Evolutionary conservation across 1,140 invertebrate genomes (phyloP).

Genomic region (Liolophura sinensis): DNA sequence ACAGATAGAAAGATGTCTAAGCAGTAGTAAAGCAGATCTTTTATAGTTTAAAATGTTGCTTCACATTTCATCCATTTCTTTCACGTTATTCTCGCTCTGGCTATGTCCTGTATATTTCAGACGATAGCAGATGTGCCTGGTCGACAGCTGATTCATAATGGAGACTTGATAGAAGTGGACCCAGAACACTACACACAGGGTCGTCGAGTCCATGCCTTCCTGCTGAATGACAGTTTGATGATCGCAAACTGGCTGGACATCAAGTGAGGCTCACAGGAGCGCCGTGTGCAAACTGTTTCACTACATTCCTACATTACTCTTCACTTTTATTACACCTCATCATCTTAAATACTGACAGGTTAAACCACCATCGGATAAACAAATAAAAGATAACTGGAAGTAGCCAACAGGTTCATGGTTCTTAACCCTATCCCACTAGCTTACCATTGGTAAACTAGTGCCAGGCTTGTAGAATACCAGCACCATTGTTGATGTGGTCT

Average conservation of each 20-base stretch:
- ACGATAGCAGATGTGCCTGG: conserved; percentile 72
- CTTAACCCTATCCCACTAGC: too few species aligned
- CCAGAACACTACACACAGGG: conserved; percentile 81
- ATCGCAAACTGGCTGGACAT: conserved; percentile 76
- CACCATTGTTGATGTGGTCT: too few species aligned
- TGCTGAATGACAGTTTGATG: conserved; percentile 86
- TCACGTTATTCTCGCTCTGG: conserved; percentile 4
- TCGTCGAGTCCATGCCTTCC: conserved; percentile 87
- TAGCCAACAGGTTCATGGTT: too few species aligned
- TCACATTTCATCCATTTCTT: neutral
- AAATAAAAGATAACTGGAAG: too few species aligned
- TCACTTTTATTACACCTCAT: neutral
- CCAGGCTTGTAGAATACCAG: too few species aligned
- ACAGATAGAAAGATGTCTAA: neutral
- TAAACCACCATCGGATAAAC: too few species aligned
- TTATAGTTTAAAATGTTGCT: neutral
- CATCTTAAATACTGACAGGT: neutral
- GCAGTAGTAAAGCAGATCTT: neutral
- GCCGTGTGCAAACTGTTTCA: too few species aligned
- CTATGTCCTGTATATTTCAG: conserved; percentile 54
- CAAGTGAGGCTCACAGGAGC: conserved; percentile 50
- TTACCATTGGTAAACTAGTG: too few species aligned
- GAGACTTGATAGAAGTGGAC: conserved; percentile 88
- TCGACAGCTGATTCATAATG: conserved; percentile 81
- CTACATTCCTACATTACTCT: neutral